Conservation (phyloP, 2,797 vertebrate species). For the Taenioides sp. region DNA sequence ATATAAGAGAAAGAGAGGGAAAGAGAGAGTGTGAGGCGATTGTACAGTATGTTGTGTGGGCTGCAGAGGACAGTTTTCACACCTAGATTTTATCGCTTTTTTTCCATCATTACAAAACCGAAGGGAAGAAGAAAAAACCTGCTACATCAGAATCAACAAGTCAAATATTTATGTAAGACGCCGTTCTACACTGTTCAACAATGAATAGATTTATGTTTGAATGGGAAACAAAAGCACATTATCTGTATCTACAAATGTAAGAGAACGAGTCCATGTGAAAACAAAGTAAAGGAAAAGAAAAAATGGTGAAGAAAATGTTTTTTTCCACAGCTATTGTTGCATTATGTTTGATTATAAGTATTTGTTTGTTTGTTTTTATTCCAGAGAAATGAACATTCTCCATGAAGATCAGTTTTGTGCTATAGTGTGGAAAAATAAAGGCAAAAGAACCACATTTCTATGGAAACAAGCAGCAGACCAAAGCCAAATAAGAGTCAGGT, state of each 20-base stretch:
- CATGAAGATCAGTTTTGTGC: no score
- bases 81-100: neutral
- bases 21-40: slow-evolving; percentile 10
- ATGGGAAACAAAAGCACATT: neutral
- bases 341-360: no score
- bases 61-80: neutral
- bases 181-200: neutral
- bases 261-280: neutral
- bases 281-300: no score
- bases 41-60: slow-evolving; percentile 27
- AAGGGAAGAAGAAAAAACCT: neutral
- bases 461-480: no score
- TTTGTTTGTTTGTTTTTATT: no score
- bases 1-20: neutral
- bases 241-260: neutral
- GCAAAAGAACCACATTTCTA: no score
- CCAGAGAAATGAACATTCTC: no score
- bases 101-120: neutral
- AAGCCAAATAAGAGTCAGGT: no score
- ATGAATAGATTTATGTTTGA: neutral
- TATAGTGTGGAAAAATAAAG: no score
- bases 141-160: neutral
- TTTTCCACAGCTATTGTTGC: no score
- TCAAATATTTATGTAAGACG: neutral
- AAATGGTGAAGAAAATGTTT: no score